Percentiles rank a stretch among this genome's conserved stretches.
Conservation (phyloP, 2,113 vertebrate species). For the Rhombomys opimus region DNA sequence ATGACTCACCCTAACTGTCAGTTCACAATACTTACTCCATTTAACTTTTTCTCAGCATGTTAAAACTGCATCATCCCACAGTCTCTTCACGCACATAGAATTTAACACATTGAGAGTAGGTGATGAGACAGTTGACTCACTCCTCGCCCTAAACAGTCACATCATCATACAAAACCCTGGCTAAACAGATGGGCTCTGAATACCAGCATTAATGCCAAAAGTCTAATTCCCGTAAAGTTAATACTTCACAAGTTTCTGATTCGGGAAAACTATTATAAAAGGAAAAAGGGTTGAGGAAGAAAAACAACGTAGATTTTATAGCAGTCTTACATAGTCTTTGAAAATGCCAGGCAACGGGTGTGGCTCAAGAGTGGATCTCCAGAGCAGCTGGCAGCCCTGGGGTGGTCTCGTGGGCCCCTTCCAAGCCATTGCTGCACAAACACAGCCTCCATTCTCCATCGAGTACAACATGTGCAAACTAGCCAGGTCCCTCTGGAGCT, state of each 20-base stretch:
- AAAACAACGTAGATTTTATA: conserved; percentile 51
- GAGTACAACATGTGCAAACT: conserved; percentile 11
- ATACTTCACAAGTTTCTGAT: conserved; percentile 65
- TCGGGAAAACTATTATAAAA: conserved; percentile 46
- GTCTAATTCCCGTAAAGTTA: conserved; percentile 59
- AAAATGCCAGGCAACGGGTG: conserved; percentile 34
- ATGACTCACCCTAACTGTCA: conserved; percentile 34
- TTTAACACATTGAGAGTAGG: conserved; percentile 71
- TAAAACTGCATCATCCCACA: conserved; percentile 55
- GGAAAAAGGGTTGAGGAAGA: conserved; percentile 43
- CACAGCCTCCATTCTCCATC: conserved; percentile 21
- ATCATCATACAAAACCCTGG: background rate
- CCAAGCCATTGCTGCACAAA: conserved; percentile 59
- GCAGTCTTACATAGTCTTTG: conserved; percentile 15
- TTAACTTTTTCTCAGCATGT: conserved; percentile 32
- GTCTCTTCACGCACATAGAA: conserved; percentile 46
- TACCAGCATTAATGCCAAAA: conserved; percentile 67
- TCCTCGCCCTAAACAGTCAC: conserved; percentile 61
- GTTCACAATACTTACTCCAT: conserved; percentile 53
- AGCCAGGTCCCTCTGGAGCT: background rate
- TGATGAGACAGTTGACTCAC: conserved; percentile 69
- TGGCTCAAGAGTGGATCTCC: background rate
- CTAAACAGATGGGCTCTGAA: conserved; percentile 74
- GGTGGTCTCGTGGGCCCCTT: conserved; percentile 74
- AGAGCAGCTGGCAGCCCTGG: conserved; percentile 69